Evolutionary conservation across 2,888 invertebrate species (phyloP).

Genomic region (Catonia carolina): DNA sequence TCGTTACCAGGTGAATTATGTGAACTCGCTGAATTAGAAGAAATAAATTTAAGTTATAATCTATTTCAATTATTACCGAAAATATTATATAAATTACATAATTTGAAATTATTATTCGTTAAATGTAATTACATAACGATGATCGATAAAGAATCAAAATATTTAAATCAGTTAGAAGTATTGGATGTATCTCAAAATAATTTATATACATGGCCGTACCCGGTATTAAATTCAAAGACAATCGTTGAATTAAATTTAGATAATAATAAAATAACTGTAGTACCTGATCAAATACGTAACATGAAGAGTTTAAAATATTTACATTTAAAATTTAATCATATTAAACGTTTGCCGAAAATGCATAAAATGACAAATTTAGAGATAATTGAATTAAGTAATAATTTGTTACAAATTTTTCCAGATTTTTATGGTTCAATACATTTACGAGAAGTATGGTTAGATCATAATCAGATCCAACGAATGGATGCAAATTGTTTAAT

Average conservation of each 20-base stretch:
- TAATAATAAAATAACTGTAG: background rate
- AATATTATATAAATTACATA: background rate
- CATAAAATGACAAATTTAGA: background rate
- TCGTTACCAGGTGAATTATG: background rate
- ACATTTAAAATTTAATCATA: background rate
- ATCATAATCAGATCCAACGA: background rate
- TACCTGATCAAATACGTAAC: background rate
- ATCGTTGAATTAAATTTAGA: background rate
- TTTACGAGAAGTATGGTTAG: conserved; percentile 1
- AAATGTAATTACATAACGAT: conserved; percentile 3
- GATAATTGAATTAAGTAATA: background rate
- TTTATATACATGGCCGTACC: background rate
- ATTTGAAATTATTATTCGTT: background rate
- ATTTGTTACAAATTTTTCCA: background rate
- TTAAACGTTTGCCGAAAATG: background rate
- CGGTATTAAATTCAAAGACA: background rate
- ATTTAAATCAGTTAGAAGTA: background rate
- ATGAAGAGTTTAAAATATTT: background rate
- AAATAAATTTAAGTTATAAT: conserved; percentile 3
- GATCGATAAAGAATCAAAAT: background rate
- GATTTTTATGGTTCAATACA: conserved; percentile 2
- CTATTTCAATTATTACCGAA: background rate
- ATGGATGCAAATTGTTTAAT: background rate
- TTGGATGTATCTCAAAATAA: background rate
- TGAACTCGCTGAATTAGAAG: background rate